phyloP scores from a whole-genome alignment of 2,113 vertebrate genomes.

The Ciconia stormi region DNA sequence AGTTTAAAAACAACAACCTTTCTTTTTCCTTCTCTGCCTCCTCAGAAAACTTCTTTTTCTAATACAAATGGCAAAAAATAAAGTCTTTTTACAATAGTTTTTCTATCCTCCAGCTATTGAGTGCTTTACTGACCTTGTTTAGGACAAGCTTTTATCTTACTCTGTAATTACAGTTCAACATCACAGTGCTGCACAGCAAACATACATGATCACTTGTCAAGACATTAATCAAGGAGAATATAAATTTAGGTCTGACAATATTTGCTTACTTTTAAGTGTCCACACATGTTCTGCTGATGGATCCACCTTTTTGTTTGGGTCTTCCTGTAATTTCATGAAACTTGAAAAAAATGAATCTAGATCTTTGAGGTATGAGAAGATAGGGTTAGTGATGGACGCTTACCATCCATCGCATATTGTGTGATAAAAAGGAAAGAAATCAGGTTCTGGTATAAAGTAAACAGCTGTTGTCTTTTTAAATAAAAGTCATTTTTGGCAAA shows the following conservation, averaged over 20 bases:
- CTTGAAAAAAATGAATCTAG: conserved; percentile 23
- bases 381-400: background rate
- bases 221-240: background rate
- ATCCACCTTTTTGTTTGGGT: conserved; percentile 20
- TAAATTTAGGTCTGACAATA: background rate
- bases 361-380: conserved; percentile 6
- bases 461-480: background rate
- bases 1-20: background rate
- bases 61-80: background rate
- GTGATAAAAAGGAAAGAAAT: background rate
- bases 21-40: background rate
- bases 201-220: background rate
- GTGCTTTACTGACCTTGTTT: background rate
- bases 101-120: background rate
- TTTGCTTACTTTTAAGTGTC: conserved; percentile 52
- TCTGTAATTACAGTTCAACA: background rate
- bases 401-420: background rate
- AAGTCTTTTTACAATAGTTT: background rate
- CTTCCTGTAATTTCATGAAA: conserved; percentile 27
- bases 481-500: background rate
- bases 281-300: background rate
- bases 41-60: background rate
- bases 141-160: background rate
- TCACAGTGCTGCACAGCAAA: background rate
- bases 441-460: background rate